Base-by-base conservation (phyloP, 2,888 invertebrate genomes). In the Habrosyne pyritoides region DNA sequence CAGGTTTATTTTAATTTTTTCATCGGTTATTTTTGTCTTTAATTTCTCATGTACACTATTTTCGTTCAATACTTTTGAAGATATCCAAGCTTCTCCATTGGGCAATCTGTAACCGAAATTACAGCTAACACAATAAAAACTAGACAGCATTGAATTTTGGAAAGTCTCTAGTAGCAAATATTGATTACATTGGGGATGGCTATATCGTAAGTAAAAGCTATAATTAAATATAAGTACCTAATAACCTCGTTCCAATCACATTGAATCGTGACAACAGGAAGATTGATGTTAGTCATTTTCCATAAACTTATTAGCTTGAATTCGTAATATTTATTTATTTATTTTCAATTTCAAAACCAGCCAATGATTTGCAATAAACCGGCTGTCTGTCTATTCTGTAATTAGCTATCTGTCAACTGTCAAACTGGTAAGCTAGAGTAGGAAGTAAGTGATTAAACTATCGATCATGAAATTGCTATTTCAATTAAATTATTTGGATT, bases 201-300 rank as follows among this genome's bases (percentile, higher is more conserved):
- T 14, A 12, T 2, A 12, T 5, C n/a, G 14, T 5, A 21, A 46
- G 18, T 10, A 18, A 47, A 28, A 28, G 8, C 10, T 10, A 28
- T 10, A 10, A 33, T 21, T 22, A 42, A 33, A 30, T 57, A 42
- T 52, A 18, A 18, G 59, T 83, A 93, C 93, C 88, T 89, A 59
- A 93, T 68, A 54, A 86, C 86, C 60, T 93, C 93, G 63, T 93
- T 91, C 94, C 94, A 94, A 73, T 94, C 93, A 59, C 90, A 88
- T 64, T 94, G 93, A 55, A 94, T 89, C 46, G 86, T 88, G 48
- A 93, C 73, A 36, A 91, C 84, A 28, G 93, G 93, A 60, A 84
- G 21, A 12, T 50, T 63, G 58, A 64, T 60, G 59, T 66, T 59
- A 26, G 81, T 53, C 86, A 87, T 86, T 63, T 57, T 62, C 8